Conservation (phyloP, 2,797 vertebrate genomes). For the Sebastes trivittatus region DNA sequence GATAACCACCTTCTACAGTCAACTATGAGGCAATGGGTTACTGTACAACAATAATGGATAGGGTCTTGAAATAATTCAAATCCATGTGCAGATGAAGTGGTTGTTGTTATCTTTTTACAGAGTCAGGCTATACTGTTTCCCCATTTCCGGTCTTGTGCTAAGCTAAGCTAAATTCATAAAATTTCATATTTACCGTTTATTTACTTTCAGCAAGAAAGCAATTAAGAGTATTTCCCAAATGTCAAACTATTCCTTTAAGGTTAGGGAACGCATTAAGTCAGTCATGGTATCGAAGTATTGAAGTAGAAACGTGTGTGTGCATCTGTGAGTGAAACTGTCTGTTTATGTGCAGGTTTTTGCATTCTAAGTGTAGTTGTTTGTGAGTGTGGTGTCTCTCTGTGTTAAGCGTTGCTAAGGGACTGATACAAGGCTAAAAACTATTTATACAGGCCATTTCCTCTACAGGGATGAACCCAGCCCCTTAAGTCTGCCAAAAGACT, state of each 20-base stretch:
- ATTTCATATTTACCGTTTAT: not conserved
- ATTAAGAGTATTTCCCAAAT: not conserved
- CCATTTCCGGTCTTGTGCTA: not conserved
- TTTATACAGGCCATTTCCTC: slow-evolving; percentile 62
- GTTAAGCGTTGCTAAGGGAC: slow-evolving; percentile 42
- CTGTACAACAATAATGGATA: not conserved
- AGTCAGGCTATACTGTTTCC: not conserved
- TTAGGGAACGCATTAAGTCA: not conserved
- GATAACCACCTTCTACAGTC: too few species aligned
- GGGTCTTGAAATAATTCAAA: not conserved
- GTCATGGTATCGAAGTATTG: not conserved
- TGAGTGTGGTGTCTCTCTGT: not conserved
- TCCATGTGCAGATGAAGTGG: not conserved
- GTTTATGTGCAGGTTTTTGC: not conserved
- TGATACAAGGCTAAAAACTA: slow-evolving; percentile 38
- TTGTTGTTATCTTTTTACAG: not conserved
- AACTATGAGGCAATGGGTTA: not conserved
- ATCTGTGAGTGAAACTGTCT: not conserved
- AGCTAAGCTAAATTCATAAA: not conserved
- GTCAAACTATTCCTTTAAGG: not conserved
- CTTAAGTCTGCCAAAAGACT: slow-evolving; percentile 22
- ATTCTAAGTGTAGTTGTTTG: not conserved
- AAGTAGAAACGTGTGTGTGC: not conserved
- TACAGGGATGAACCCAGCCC: slow-evolving; percentile 27
- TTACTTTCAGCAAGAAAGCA: not conserved